Evolutionary conservation across 35 echinoderm and acorn worm species (phyloP).

Genomic region (Acanthaster planci): DNA sequence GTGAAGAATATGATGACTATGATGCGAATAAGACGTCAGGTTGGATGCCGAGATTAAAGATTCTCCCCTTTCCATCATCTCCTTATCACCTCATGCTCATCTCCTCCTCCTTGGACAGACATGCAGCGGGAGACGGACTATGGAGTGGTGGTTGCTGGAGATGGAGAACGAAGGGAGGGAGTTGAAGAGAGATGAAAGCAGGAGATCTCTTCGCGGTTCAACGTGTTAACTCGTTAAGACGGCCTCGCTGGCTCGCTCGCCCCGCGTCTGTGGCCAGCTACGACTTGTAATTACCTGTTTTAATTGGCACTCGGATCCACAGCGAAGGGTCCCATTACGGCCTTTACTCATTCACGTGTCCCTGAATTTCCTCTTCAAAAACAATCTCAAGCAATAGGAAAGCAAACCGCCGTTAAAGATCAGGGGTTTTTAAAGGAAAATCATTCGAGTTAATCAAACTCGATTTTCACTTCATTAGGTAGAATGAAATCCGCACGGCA

Average conservation of each 20-base stretch:
- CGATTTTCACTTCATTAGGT: constrained; percentile 24
- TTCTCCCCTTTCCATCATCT: neutral
- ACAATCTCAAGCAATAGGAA: neutral
- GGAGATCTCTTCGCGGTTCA: neutral
- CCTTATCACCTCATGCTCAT: neutral
- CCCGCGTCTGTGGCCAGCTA: neutral
- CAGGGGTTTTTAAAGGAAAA: neutral
- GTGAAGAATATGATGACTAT: too few species aligned
- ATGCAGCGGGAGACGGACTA: neutral
- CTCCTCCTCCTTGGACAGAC: neutral
- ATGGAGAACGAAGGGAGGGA: neutral
- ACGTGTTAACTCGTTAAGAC: constrained; percentile 23
- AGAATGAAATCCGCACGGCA: constrained; percentile 7
- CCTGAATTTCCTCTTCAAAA: neutral
- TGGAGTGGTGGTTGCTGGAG: neutral
- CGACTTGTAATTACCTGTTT: constrained; percentile 18
- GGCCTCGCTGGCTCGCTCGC: neutral
- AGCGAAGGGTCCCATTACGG: neutral
- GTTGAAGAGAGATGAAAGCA: neutral
- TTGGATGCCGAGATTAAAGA: too few species aligned
- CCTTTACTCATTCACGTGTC: neutral
- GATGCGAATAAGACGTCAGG: too few species aligned
- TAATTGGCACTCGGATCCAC: neutral
- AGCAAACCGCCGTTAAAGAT: neutral
- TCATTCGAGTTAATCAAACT: constrained; percentile 27